Evolutionary conservation across 2,113 vertebrate genomes (phyloP).

Genomic region (Pelecanoides urinatrix): DNA sequence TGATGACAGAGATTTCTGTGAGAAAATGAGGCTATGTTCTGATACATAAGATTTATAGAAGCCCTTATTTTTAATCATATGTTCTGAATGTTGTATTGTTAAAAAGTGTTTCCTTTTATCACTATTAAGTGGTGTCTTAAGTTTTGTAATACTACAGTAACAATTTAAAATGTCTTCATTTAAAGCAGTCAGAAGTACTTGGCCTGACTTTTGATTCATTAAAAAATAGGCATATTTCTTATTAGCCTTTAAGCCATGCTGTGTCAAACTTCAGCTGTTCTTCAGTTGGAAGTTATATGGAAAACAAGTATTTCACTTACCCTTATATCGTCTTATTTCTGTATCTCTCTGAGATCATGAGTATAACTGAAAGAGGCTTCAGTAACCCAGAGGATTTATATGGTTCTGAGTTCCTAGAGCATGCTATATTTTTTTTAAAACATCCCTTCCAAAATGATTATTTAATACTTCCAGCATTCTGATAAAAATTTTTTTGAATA

Average conservation of each 20-base stretch:
- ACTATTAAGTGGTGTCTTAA: not conserved
- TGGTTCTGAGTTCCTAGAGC: not conserved
- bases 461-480: not conserved
- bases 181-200: not conserved
- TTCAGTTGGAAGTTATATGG: not conserved
- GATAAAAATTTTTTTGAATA: not conserved
- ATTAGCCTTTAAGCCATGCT: not conserved
- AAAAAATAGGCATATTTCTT: not conserved
- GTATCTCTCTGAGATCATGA: not conserved
- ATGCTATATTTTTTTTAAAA: not conserved
- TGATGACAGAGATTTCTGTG: not conserved
- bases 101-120: not conserved
- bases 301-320: not conserved
- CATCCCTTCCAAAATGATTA: not conserved
- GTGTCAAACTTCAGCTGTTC: not conserved
- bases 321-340: not conserved
- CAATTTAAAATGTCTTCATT: not conserved
- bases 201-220: not conserved
- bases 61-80: not conserved
- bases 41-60: not conserved
- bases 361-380: not conserved
- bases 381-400: not conserved
- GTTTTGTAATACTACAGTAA: not conserved
- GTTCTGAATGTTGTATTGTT: not conserved
- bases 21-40: not conserved